A percentile compares a stretch with the other conserved stretches of the same genome.
These are phyloP conservation scores for Pogonophryne albipinna DNA, from an alignment of 2,797 vertebrate species.

Conservation along the genomic window DNA sequence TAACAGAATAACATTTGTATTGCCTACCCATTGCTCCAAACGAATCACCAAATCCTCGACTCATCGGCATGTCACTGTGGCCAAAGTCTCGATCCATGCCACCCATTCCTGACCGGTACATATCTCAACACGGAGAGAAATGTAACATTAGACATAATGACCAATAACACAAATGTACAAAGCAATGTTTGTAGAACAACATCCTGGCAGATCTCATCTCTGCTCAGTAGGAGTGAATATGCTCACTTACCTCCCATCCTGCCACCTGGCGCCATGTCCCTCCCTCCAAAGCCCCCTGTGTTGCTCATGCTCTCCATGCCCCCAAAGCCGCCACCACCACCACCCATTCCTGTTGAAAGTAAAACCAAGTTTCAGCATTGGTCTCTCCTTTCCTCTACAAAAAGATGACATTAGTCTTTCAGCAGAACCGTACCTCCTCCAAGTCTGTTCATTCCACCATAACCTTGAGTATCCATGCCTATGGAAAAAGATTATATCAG, in stretches of 20 bases:
- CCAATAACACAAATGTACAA: neutral
- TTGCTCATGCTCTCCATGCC: slow-evolving; percentile 93
- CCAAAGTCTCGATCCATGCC: slow-evolving; percentile 95
- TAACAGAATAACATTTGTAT: neutral
- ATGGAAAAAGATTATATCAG: slow-evolving; percentile 7
- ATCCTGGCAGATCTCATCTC: neutral
- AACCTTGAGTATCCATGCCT: slow-evolving; percentile 93
- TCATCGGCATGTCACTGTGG: slow-evolving; percentile 93
- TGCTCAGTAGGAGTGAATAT: neutral
- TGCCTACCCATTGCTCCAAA: slow-evolving; percentile 95
- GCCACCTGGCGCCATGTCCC: slow-evolving; percentile 86
- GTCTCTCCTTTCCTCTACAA: slow-evolving; percentile 17
- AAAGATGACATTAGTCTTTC: neutral
- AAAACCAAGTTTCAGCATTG: slow-evolving; percentile 19
- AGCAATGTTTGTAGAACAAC: neutral
- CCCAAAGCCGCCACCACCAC: slow-evolving; percentile 84
- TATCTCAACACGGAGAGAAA: slow-evolving; percentile 79
- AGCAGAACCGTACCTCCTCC: slow-evolving; percentile 80
- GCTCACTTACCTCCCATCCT: slow-evolving; percentile 91
- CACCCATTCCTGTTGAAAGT: slow-evolving; percentile 81
- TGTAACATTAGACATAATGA: neutral
- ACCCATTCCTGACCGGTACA: slow-evolving; percentile 94
- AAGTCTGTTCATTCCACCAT: slow-evolving; percentile 93
- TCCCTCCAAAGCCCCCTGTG: slow-evolving; percentile 92
- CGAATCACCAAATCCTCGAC: slow-evolving; percentile 93